These are phyloP conservation scores for Portevinia maculata DNA, from an alignment of 2,888 invertebrate species.

Conservation along the genomic window DNA sequence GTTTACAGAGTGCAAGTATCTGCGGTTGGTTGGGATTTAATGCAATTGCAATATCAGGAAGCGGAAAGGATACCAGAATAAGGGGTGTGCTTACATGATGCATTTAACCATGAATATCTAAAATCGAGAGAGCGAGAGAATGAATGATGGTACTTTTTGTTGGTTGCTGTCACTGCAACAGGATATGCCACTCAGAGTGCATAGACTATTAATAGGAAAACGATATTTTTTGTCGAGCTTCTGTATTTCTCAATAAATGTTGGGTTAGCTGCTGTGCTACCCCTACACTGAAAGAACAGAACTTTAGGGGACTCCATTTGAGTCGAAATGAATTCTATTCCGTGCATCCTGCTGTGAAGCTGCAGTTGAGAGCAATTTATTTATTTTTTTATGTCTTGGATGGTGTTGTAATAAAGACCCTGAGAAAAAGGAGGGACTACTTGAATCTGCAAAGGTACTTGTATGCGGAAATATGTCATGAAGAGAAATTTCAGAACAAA, in stretches of 20 bases:
- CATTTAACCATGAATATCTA: slow-evolving; percentile 37
- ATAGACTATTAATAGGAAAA: slow-evolving; percentile 20
- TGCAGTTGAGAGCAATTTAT: slow-evolving; percentile 6
- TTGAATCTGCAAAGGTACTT: neutral
- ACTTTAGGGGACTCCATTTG: slow-evolving; percentile 15
- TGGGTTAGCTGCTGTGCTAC: neutral
- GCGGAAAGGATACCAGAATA: slow-evolving; percentile 21
- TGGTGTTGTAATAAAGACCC: neutral
- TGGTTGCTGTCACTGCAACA: slow-evolving; percentile 14
- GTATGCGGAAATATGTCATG: slow-evolving; percentile 1
- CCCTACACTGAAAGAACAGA: slow-evolving; percentile 11
- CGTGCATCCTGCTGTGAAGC: slow-evolving; percentile 11
- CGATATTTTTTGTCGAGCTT: neutral
- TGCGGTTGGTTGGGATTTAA: slow-evolving; percentile 31
- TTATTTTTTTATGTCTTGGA: neutral
- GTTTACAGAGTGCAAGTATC: slow-evolving; percentile 4
- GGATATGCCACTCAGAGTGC: slow-evolving; percentile 47
- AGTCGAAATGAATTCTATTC: slow-evolving; percentile 37
- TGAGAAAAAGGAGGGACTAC: neutral
- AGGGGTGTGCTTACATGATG: slow-evolving; percentile 27
- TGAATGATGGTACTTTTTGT: neutral
- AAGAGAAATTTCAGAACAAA: neutral
- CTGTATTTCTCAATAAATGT: slow-evolving; percentile 6
- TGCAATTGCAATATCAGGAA: slow-evolving; percentile 31
- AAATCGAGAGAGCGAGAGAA: slow-evolving; percentile 3